phyloP scores from a whole-genome alignment of 2,888 invertebrate species.

The Acleris holmiana region DNA sequence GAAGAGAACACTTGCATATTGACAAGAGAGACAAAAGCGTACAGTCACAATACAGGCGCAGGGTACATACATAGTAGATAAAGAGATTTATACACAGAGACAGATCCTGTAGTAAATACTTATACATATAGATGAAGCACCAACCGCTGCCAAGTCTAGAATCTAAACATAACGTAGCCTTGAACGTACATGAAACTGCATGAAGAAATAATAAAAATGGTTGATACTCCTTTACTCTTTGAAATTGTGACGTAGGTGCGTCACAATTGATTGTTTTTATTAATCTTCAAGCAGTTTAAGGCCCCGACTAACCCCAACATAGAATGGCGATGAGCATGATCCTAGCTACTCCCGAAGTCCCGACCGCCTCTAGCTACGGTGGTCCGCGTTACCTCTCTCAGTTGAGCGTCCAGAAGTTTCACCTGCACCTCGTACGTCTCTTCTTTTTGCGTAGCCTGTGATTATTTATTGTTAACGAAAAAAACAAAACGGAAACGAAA shows the following conservation, averaged over 20 bases:
- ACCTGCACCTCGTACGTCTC: conserved; percentile 96
- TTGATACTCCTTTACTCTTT: too few species aligned
- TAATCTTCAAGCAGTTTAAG: conserved; percentile 30
- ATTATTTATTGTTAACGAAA: conserved; percentile 78
- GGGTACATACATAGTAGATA: conserved; percentile 61
- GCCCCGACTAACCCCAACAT: conserved; percentile 62
- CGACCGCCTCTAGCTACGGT: conserved; percentile 74
- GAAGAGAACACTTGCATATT: conserved; percentile 38
- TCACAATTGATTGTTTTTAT: not conserved
- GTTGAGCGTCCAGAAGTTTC: conserved; percentile 93
- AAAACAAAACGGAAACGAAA: conserved; percentile 73
- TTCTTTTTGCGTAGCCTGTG: conserved; percentile 97
- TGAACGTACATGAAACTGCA: conserved; percentile 42
- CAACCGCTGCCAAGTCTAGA: conserved; percentile 74
- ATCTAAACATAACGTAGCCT: conserved; percentile 71
- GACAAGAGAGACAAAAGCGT: conserved; percentile 52
- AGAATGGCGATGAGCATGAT: conserved; percentile 71
- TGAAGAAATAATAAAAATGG: conserved; percentile 20
- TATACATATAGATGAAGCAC: conserved; percentile 80
- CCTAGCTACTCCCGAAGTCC: conserved; percentile 76
- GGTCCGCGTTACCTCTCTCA: conserved; percentile 92
- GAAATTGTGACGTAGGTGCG: too few species aligned
- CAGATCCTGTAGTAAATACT: conserved; percentile 57
- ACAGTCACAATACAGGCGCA: conserved; percentile 74
- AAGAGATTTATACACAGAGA: conserved; percentile 71